These are phyloP conservation scores for Lepilemur septentrionalis DNA, from an alignment of 2,797 vertebrate species.

Conservation along the genomic window DNA sequence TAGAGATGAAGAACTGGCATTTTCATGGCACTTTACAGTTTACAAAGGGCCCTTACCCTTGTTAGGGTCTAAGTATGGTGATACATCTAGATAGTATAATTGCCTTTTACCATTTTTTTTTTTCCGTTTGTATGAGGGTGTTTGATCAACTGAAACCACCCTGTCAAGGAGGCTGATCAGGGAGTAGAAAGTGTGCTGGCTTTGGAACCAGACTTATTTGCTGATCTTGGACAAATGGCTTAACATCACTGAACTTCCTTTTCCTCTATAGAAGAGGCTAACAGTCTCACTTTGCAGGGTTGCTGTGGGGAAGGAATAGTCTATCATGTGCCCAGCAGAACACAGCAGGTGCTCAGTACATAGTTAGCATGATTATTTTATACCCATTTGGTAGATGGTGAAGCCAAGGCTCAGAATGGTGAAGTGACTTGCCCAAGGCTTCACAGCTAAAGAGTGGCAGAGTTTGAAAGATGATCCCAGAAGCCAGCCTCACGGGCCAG, in stretches of 20 bases:
- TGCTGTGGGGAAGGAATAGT: neutral
- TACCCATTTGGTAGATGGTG: neutral
- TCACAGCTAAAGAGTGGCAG: neutral
- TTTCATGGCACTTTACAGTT: neutral
- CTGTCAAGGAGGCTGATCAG: neutral
- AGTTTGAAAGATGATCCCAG: neutral
- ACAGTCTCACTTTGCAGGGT: neutral
- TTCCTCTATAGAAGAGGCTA: neutral
- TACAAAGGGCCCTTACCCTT: neutral
- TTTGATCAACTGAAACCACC: neutral
- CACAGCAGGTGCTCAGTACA: neutral
- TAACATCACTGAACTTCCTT: neutral
- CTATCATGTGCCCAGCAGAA: neutral
- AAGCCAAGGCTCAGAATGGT: neutral
- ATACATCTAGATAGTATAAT: neutral
- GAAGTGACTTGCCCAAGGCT: neutral
- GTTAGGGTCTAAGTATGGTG: neutral
- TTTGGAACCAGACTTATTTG: neutral
- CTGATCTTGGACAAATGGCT: neutral
- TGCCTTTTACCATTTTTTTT: neutral
- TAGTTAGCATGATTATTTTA: neutral
- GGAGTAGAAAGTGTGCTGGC: neutral
- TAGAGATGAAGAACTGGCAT: neutral
- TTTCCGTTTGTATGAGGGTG: neutral
- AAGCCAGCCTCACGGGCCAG: neutral